Evolutionary conservation across 2,113 vertebrate genomes (phyloP).

Genomic region (Cervus canadensis): DNA sequence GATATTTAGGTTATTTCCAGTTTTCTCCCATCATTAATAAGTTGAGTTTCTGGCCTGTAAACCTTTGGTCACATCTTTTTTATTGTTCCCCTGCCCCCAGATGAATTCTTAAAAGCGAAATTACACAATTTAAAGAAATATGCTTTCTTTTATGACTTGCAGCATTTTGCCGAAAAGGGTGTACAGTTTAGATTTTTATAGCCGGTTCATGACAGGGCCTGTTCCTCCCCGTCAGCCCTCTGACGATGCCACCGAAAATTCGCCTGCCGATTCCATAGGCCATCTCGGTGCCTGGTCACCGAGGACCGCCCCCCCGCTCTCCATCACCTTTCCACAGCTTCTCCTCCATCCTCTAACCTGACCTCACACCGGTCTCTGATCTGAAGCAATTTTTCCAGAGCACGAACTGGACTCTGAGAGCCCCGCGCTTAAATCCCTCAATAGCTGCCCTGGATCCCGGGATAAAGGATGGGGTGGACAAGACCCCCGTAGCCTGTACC

Average conservation of each 20-base stretch:
- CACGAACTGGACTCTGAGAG: neutral
- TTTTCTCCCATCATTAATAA: neutral
- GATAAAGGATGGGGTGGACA: accelerated
- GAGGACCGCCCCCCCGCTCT: accelerated
- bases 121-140: neutral
- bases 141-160: neutral
- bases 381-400: neutral
- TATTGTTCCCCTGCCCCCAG: neutral
- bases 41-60: neutral
- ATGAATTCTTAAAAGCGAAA: neutral
- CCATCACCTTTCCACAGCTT: accelerated
- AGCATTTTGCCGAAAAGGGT: neutral
- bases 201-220: neutral
- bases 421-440: neutral
- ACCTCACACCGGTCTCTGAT: neutral
- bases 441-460: too few relatives aligned
- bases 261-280: neutral
- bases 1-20: neutral
- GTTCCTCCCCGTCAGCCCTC: neutral
- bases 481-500: accelerated
- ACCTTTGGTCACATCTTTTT: neutral
- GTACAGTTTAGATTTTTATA: neutral
- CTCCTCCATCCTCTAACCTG: neutral
- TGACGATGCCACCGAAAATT: neutral
- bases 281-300: neutral